A percentile compares a stretch with the other conserved stretches of the same genome.
Evolutionary conservation across 2,113 vertebrate species (phyloP).

Genomic region (Periophthalmus modestus): DNA sequence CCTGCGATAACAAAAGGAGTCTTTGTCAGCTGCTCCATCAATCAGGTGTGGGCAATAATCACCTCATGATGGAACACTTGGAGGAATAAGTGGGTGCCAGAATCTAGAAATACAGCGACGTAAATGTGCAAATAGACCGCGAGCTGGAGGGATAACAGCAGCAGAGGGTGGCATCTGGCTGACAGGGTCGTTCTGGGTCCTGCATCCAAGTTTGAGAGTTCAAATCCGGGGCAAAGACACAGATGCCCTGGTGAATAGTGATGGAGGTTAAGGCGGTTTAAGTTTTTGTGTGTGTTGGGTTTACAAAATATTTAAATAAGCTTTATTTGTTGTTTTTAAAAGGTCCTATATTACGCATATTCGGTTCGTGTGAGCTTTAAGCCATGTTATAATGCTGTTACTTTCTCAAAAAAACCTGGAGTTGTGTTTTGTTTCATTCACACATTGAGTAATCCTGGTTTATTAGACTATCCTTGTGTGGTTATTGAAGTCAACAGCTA

Average conservation of each 20-base stretch:
- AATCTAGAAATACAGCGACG: not conserved
- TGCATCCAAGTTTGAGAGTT: not conserved
- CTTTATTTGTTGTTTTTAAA: not conserved
- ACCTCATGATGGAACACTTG: slow-evolving; percentile 13
- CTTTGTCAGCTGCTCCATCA: slow-evolving; percentile 10
- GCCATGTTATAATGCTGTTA: no score
- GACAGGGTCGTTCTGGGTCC: slow-evolving; percentile 1
- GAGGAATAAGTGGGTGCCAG: slow-evolving; percentile 1
- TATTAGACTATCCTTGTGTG: no score
- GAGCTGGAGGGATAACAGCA: not conserved
- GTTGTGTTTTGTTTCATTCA: no score
- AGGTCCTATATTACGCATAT: no score
- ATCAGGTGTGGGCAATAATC: slow-evolving; percentile 15
- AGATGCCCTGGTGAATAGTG: not conserved
- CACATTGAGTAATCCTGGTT: no score
- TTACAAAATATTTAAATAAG: not conserved
- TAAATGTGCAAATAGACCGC: not conserved
- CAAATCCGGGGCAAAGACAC: not conserved
- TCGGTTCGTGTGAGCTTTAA: no score
- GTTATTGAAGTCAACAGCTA: no score
- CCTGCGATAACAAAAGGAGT: not conserved
- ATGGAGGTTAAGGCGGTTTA: not conserved
- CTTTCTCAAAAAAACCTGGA: no score
- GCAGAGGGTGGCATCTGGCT: slow-evolving; percentile 1
- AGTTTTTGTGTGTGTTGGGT: not conserved